Conservation (phyloP, 2,888 invertebrate species). For the Melinaea menophilus region DNA sequence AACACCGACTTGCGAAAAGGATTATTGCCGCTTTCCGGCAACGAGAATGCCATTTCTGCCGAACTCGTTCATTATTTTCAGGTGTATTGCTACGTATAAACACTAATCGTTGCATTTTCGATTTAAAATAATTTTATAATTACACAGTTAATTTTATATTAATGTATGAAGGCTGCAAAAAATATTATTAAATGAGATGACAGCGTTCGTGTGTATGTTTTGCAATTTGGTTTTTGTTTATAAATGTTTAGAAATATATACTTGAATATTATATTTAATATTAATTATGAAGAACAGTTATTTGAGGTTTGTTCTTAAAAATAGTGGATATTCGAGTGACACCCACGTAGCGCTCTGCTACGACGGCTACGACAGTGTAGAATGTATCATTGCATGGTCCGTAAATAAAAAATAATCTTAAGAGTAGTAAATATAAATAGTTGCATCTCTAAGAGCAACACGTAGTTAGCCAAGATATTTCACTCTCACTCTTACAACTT, state of each 20-base stretch:
- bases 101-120: no score
- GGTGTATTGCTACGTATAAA: no score
- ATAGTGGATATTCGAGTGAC: background rate
- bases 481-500: constrained; percentile 69
- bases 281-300: no score
- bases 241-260: no score
- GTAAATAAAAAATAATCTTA: constrained; percentile 1
- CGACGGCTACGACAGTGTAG: constrained; percentile 32
- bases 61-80: no score
- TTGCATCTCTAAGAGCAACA: constrained; percentile 61
- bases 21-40: constrained; percentile 16
- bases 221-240: no score
- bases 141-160: no score
- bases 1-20: constrained; percentile 20
- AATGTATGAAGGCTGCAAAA: no score
- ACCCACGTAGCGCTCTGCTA: constrained; percentile 32
- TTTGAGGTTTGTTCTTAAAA: constrained; percentile 10
- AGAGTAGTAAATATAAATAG: constrained; percentile 39
- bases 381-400: constrained; percentile 17
- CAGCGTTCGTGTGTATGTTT: no score
- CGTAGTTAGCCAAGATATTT: constrained; percentile 58
- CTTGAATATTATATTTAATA: no score
- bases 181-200: no score
- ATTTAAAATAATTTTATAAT: no score
- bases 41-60: background rate